phyloP scores from a whole-genome alignment of 2,797 vertebrate species.

The Heliangelus exortis region DNA sequence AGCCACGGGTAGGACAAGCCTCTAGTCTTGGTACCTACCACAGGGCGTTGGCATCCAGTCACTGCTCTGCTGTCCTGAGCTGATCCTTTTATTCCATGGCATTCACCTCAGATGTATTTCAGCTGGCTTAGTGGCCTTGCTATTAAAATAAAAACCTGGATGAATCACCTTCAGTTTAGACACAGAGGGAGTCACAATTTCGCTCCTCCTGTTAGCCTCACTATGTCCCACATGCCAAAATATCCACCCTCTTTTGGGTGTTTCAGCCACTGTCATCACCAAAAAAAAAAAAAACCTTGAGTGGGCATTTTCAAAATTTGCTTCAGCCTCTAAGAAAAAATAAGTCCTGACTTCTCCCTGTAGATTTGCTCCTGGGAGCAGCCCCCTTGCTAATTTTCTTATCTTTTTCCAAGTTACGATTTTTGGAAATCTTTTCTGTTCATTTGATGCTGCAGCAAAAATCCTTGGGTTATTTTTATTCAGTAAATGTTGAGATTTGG shows the following conservation, averaged over 20 bases:
- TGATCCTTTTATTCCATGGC: slow-evolving; percentile 73
- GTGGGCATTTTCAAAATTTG: slow-evolving; percentile 42
- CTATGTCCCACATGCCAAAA: slow-evolving; percentile 49
- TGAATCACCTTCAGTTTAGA: slow-evolving; percentile 74
- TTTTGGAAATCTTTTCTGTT: neutral
- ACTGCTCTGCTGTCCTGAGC: slow-evolving; percentile 66
- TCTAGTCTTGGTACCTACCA: slow-evolving; percentile 49
- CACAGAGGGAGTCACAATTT: slow-evolving; percentile 9
- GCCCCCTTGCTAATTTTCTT: neutral
- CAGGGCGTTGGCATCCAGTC: slow-evolving; percentile 59
- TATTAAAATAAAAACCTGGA: slow-evolving; percentile 72
- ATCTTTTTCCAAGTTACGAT: neutral
- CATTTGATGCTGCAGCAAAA: neutral
- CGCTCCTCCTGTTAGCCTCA: slow-evolving; percentile 65
- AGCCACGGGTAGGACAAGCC: neutral
- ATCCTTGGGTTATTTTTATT: neutral
- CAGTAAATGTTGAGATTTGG: neutral
- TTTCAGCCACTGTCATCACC: slow-evolving; percentile 67
- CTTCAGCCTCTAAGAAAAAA: neutral
- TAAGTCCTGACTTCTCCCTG: neutral
- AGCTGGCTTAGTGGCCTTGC: slow-evolving; percentile 69
- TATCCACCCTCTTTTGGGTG: slow-evolving; percentile 51
- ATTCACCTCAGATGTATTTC: slow-evolving; percentile 69
- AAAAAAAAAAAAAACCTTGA: slow-evolving; percentile 40
- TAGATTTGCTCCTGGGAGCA: neutral